Percentiles rank a stretch among this genome's conserved stretches.
These are phyloP conservation scores for Caenorhabditis inopinata DNA, from an alignment of 1,140 invertebrate species.

Conservation along the genomic window DNA sequence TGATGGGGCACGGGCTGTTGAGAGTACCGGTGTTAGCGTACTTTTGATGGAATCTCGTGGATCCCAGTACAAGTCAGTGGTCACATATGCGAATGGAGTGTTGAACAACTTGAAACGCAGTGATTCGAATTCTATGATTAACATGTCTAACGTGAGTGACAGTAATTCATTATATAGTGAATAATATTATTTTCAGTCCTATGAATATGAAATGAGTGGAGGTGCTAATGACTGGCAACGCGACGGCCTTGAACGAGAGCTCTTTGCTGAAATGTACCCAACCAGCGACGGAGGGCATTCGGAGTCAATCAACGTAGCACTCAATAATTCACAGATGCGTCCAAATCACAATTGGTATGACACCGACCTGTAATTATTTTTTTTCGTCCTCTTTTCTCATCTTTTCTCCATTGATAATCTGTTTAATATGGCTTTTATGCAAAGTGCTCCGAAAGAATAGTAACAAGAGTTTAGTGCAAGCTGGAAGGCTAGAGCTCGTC, in stretches of 20 bases:
- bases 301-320: conserved; percentile 9
- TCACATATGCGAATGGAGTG: conserved; percentile 50
- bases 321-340: conserved; percentile 33
- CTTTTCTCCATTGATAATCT: neutral
- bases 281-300: conserved; percentile 7
- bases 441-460: too few relatives aligned
- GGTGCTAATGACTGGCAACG: conserved; percentile 31
- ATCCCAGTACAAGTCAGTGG: conserved; percentile 45
- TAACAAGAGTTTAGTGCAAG: too few relatives aligned
- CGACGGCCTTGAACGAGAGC: conserved; percentile 46
- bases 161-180: too few relatives aligned
- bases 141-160: neutral
- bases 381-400: neutral
- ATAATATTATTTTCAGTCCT: conserved; percentile 16
- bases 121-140: neutral
- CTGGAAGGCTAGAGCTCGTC: too few relatives aligned
- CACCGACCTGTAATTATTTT: conserved; percentile 44
- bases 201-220: conserved; percentile 32
- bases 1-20: conserved; percentile 43
- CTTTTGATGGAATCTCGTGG: conserved; percentile 41
- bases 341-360: conserved; percentile 49
- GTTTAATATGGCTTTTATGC: neutral
- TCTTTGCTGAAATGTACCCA: conserved; percentile 45
- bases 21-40: conserved; percentile 34
- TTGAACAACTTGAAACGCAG: conserved; percentile 46